Evolutionary conservation across 2,113 vertebrate species (phyloP), one percentile per base, ranked within the genome.

Genomic region (Dipodomys merriami): DNA sequence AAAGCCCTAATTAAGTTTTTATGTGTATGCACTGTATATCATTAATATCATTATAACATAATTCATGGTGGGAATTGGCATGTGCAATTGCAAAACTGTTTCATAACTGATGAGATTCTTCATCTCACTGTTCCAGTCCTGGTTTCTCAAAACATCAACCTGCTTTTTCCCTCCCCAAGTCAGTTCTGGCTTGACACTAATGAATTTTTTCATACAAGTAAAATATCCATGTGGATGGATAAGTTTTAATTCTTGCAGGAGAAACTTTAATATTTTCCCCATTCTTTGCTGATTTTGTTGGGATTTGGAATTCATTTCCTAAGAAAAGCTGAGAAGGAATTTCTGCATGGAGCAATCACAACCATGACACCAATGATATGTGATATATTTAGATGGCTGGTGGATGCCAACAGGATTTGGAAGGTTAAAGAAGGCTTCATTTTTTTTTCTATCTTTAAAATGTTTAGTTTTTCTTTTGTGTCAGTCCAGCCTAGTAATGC

Each of bases 381-480:
- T 33, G 18, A 18, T 49, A 18, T 7, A 30, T 20, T 19, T 33
- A 10, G 22, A 9, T 53, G 62, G 22, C 6, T 71, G 19, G 39
- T 76, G 67, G 16, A 2, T 60, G 23, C 30, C 23, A 22, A 74
- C 65, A 78, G 25, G 27, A 73, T 33, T 74, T 79, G 83, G 71
- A 82, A 60, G 19, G 74, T 7, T 29, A 7, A 16, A 35, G 57
- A 18, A 53, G 19, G 76, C 65, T 88, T 67, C 7, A 49, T 60
- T 73, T 49, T 80, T 74, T 23, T 74, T 23, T 60, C 7, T 16
- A 27, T 65, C 49, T 72, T 39, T 57, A 64, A 81, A 16, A 15
- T 25, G 12, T 27, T 81, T 88, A 88, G 11, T 44, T 65, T 86
- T 83, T 39, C 80, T 74, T 88, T 90, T 46, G 46, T 74, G 73